These are phyloP conservation scores for Crossoptilon crossoptilon DNA, from an alignment of 2,797 vertebrate species.

Conservation along the genomic window DNA sequence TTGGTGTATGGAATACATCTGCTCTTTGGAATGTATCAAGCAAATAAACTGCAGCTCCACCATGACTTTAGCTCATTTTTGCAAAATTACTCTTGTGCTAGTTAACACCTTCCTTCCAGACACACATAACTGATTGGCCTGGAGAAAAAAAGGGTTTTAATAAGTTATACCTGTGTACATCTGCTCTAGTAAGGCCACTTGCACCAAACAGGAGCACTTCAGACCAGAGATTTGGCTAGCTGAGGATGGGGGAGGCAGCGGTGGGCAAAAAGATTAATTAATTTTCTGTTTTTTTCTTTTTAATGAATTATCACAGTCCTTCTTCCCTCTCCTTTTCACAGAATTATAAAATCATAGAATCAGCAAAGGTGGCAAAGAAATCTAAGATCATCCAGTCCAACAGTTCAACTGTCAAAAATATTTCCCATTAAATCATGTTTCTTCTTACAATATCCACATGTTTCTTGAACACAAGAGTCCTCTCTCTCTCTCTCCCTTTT, in stretches of 20 bases:
- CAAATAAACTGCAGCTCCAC: not conserved
- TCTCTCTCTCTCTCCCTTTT: no score
- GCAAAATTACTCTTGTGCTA: not conserved
- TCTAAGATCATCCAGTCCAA: no score
- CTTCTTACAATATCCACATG: no score
- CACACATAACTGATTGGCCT: not conserved
- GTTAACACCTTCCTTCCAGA: not conserved
- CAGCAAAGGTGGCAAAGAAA: no score
- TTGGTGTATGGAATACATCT: not conserved
- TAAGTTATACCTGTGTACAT: not conserved
- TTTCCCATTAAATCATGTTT: no score
- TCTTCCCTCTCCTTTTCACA: not conserved
- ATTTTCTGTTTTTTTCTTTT: not conserved
- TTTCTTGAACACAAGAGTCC: no score
- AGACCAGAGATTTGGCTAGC: not conserved
- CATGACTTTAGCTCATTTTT: not conserved
- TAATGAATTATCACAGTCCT: not conserved
- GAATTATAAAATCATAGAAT: no score
- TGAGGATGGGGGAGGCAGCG: not conserved
- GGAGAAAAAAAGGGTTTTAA: not conserved
- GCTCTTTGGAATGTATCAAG: fast-evolving
- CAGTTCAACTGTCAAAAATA: no score
- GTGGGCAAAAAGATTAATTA: not conserved
- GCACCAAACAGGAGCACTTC: fast-evolving
- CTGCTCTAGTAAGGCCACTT: not conserved